phyloP scores from a whole-genome alignment of 2,888 invertebrate species.

The Luperina nickerlii region DNA sequence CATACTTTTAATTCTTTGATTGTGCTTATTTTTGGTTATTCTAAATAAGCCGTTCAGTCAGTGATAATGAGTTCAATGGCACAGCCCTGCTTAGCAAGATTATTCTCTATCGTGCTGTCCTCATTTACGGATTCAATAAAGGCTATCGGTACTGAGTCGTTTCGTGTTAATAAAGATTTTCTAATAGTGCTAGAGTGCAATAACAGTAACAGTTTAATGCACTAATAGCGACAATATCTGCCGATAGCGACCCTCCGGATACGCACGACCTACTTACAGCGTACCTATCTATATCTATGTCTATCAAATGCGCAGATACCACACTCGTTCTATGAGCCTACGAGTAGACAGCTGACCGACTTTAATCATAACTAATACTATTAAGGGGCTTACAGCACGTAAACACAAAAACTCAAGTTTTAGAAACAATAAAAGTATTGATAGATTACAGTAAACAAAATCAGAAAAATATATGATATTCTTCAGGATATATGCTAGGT shows the following conservation, averaged over 20 bases:
- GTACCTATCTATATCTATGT: slow-evolving; percentile 63
- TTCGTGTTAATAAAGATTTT: slow-evolving; percentile 62
- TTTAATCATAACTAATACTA: slow-evolving; percentile 59
- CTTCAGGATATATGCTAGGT: too few species aligned
- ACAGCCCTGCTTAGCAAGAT: slow-evolving; percentile 5
- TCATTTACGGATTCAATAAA: slow-evolving; percentile 54
- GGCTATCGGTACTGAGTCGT: slow-evolving; percentile 45
- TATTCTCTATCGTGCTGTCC: slow-evolving; percentile 14
- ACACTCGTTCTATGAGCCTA: slow-evolving; percentile 69
- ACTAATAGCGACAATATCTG: slow-evolving; percentile 76
- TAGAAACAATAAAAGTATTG: too few species aligned
- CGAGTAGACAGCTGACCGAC: slow-evolving; percentile 74
- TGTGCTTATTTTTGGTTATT: slow-evolving; percentile 5
- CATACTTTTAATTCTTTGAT: neutral
- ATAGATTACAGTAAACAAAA: too few species aligned
- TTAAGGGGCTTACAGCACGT: neutral
- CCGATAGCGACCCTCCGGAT: slow-evolving; percentile 83
- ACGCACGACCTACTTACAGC: slow-evolving; percentile 83
- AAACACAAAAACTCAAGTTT: too few species aligned
- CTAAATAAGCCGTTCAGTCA: slow-evolving; percentile 5
- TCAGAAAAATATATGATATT: too few species aligned
- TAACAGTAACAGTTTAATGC: slow-evolving; percentile 76
- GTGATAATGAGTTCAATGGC: slow-evolving; percentile 20
- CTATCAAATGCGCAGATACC: slow-evolving; percentile 64
- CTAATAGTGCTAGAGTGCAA: slow-evolving; percentile 59